Conservation (phyloP, 2,113 vertebrate genomes). For the Sterrhoptilus dennistouni region DNA sequence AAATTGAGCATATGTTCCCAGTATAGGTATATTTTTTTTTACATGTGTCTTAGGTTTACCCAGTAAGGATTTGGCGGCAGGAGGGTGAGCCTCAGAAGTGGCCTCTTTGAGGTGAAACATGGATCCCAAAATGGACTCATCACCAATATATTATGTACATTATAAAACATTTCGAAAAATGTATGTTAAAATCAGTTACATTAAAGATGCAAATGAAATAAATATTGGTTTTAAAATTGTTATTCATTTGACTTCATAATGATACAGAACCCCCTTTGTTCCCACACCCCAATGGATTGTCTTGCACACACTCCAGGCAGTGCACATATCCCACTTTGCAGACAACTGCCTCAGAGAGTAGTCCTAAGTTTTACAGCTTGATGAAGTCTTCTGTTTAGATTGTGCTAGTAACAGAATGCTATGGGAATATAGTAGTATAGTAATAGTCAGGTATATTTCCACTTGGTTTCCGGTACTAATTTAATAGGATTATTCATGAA, state of each 20-base stretch:
- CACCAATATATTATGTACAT: neutral
- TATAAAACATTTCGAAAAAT: neutral
- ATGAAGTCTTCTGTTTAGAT: neutral
- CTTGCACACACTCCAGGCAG: fast-evolving
- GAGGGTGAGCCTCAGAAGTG: neutral
- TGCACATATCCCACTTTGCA: neutral
- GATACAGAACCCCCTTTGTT: neutral
- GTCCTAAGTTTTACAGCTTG: neutral
- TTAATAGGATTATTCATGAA: neutral
- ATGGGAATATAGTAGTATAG: neutral
- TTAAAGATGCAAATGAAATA: neutral
- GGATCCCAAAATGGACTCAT: neutral
- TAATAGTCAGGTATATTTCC: neutral
- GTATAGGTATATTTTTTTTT: neutral
- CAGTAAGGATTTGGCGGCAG: neutral
- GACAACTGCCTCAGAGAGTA: neutral
- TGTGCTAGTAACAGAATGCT: neutral
- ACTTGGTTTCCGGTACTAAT: neutral
- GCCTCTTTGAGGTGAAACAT: neutral
- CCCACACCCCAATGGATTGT: neutral
- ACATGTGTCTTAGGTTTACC: neutral
- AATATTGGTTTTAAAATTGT: neutral
- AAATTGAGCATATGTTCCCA: neutral
- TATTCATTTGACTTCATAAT: neutral
- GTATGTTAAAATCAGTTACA: neutral